Conservation (phyloP, 1,140 invertebrate species). For the Lasioglossum baleicum region DNA sequence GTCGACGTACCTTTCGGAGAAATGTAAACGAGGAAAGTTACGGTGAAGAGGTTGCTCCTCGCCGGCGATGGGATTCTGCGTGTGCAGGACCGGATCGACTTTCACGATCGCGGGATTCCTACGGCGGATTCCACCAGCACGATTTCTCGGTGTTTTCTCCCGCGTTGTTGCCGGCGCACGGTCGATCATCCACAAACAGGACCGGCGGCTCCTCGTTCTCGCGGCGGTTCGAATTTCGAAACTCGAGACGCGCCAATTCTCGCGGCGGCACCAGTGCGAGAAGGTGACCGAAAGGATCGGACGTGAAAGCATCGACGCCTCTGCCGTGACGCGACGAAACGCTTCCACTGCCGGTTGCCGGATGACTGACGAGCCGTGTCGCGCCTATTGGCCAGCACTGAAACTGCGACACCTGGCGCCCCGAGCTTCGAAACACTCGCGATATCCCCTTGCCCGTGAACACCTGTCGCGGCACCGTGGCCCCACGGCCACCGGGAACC, state of each 20-base stretch:
- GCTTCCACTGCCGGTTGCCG: constrained; percentile 66
- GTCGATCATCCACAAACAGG: background rate
- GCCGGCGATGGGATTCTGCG: constrained; percentile 40
- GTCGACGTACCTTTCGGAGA: constrained; percentile 53
- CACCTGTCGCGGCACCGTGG: background rate
- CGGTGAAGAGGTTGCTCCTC: constrained; percentile 37
- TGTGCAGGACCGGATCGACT: constrained; percentile 41
- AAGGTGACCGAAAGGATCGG: constrained; percentile 9
- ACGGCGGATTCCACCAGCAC: background rate
- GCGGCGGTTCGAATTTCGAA: constrained; percentile 35
- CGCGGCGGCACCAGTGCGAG: constrained; percentile 21
- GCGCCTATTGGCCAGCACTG: constrained; percentile 35
- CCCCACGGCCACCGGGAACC: too few species aligned
- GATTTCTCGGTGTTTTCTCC: background rate
- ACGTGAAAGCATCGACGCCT: constrained; percentile 57
- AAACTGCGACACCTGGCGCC: constrained; percentile 42
- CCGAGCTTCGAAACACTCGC: constrained; percentile 25
- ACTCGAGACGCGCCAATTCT: constrained; percentile 41
- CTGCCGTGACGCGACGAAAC: constrained; percentile 59
- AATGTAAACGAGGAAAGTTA: constrained; percentile 46
- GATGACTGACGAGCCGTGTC: constrained; percentile 65
- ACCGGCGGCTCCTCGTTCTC: background rate
- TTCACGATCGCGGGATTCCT: constrained; percentile 32
- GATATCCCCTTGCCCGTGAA: background rate
- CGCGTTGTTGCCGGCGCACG: background rate